Percentiles rank a stretch among this genome's conserved stretches.
Evolutionary conservation across 2,888 invertebrate genomes (phyloP).

Genomic region (Meloe dianella): DNA sequence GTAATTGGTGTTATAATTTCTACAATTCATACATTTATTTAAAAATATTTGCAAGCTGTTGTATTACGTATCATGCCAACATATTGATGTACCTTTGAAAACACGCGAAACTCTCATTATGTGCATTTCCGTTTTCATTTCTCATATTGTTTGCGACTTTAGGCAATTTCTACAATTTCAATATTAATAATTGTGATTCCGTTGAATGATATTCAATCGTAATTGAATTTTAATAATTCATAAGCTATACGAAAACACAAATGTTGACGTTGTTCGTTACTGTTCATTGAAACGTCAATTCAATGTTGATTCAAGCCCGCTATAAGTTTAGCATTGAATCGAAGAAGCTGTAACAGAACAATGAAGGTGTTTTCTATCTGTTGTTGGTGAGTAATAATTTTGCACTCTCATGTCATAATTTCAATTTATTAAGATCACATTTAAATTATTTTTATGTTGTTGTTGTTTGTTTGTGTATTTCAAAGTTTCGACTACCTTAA

Average conservation of each 20-base stretch:
- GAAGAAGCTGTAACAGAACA: background rate
- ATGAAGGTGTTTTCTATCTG: background rate
- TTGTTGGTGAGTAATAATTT: background rate
- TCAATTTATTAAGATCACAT: background rate
- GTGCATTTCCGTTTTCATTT: slow-evolving; percentile 49
- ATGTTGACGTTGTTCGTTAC: background rate
- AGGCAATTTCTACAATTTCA: background rate
- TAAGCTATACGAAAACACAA: background rate
- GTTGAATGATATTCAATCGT: background rate
- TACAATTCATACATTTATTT: slow-evolving; percentile 21
- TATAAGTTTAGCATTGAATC: background rate
- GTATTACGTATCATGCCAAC: slow-evolving; percentile 32
- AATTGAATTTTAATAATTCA: background rate
- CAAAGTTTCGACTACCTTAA: background rate
- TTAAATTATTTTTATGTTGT: background rate
- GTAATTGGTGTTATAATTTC: slow-evolving; percentile 15
- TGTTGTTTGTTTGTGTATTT: no score
- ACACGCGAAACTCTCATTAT: slow-evolving; percentile 52
- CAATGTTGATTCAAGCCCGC: background rate
- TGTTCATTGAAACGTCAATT: background rate
- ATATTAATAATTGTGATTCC: background rate
- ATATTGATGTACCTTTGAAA: slow-evolving; percentile 45
- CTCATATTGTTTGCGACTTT: slow-evolving; percentile 50
- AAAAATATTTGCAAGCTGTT: slow-evolving; percentile 43
- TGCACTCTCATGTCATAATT: background rate